Evolutionary conservation across 2,797 vertebrate species (phyloP).

Genomic region (Graptemys geographica): DNA sequence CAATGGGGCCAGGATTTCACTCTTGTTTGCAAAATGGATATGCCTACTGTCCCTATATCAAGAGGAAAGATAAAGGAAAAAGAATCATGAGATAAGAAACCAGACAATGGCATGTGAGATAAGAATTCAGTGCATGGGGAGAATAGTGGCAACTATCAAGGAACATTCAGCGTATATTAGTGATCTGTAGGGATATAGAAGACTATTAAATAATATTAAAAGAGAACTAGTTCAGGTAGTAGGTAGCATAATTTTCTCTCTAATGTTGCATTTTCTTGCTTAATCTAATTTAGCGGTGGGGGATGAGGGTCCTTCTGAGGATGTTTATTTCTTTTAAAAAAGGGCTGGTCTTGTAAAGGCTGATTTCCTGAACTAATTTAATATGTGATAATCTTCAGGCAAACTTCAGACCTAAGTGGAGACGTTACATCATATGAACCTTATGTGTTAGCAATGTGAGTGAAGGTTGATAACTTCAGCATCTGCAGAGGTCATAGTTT

Average conservation of each 20-base stretch:
- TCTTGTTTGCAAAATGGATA: slow-evolving; percentile 35
- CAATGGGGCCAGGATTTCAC: background rate
- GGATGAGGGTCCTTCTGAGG: slow-evolving; percentile 25
- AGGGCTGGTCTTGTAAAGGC: background rate
- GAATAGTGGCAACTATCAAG: slow-evolving; percentile 40
- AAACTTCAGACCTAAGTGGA: slow-evolving; percentile 24
- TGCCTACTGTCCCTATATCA: slow-evolving; percentile 4
- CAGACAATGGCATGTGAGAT: slow-evolving; percentile 55
- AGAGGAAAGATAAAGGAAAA: slow-evolving; percentile 44
- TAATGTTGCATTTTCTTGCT: slow-evolving; percentile 13
- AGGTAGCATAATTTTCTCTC: slow-evolving; percentile 4
- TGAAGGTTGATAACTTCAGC: background rate
- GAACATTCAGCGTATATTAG: background rate
- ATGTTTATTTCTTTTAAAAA: slow-evolving; percentile 22
- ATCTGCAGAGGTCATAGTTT: background rate
- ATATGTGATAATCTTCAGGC: background rate
- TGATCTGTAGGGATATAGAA: slow-evolving; percentile 23
- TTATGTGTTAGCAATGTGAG: background rate
- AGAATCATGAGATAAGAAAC: slow-evolving; percentile 58
- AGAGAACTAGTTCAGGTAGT: background rate
- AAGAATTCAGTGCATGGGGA: slow-evolving; percentile 50
- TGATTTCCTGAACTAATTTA: slow-evolving; percentile 38
- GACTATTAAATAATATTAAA: background rate
- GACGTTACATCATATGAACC: background rate
- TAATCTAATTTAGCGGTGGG: slow-evolving; percentile 7